Evolutionary conservation across 2,797 vertebrate genomes (phyloP).

Genomic region (Sebastes miniatus): DNA sequence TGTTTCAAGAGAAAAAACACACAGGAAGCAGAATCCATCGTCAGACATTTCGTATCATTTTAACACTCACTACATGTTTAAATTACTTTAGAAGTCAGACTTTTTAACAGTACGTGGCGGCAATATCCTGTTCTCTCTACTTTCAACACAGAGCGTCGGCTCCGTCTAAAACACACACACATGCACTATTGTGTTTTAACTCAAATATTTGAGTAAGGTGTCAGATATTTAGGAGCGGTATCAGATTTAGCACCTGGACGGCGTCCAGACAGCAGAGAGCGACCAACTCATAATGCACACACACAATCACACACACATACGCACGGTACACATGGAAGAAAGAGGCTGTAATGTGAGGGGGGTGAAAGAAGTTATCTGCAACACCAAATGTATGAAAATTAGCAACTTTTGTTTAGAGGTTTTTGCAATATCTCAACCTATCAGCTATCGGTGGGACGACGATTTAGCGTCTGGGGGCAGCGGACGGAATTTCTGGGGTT

Average conservation of each 20-base stretch:
- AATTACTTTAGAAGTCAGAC: constrained; percentile 3
- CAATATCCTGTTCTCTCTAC: constrained; percentile 46
- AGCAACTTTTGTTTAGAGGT: not conserved
- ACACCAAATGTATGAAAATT: not conserved
- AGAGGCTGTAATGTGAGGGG: not conserved
- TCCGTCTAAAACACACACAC: constrained; percentile 48
- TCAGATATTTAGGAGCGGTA: constrained; percentile 66
- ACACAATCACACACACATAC: not conserved
- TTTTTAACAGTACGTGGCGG: not conserved
- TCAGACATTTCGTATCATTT: constrained; percentile 14
- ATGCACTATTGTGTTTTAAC: constrained; percentile 49
- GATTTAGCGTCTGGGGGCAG: not conserved
- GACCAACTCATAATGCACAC: constrained; percentile 5
- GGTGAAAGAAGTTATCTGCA: not conserved
- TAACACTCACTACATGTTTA: not conserved
- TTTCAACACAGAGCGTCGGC: constrained; percentile 34
- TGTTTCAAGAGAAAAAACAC: constrained; percentile 4
- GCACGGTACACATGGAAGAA: constrained; percentile 5
- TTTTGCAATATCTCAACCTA: not conserved
- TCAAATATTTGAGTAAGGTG: constrained; percentile 76
- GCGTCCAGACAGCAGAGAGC: constrained; percentile 43
- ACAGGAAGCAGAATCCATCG: not conserved
- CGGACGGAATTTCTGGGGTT: accelerated
- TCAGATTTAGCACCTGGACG: constrained; percentile 63
- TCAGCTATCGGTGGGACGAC: accelerated